phyloP scores from a whole-genome alignment of 2,797 vertebrate genomes.

The Miichthys miiuy region DNA sequence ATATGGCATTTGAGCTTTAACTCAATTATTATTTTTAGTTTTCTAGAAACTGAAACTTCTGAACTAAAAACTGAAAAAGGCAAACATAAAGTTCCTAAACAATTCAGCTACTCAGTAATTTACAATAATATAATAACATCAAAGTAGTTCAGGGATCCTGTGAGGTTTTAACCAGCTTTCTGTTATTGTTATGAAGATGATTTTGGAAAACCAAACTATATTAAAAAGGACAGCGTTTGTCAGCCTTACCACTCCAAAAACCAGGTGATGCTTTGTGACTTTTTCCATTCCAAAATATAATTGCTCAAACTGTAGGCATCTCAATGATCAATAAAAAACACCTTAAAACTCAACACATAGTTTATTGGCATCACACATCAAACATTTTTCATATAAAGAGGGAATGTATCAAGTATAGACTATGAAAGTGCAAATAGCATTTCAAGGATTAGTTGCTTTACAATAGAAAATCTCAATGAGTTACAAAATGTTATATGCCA shows the following conservation, averaged over 20 bases:
- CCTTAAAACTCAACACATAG: slow-evolving; percentile 82
- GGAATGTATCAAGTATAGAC: slow-evolving; percentile 99
- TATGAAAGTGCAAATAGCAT: slow-evolving; percentile 99
- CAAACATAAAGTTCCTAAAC: neutral
- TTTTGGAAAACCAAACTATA: slow-evolving; percentile 6
- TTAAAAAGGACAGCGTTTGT: slow-evolving; percentile 11
- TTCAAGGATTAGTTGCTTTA: slow-evolving; percentile 98
- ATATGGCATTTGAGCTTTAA: neutral
- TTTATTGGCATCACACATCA: slow-evolving; percentile 98
- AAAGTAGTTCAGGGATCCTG: neutral
- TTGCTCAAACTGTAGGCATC: neutral
- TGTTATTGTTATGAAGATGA: neutral
- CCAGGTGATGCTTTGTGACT: neutral
- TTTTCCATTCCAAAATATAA: neutral
- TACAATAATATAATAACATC: neutral
- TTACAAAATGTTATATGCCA: slow-evolving; percentile 94
- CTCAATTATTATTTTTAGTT: neutral
- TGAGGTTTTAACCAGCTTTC: neutral
- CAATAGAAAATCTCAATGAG: slow-evolving; percentile 97
- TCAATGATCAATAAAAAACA: slow-evolving; percentile 2
- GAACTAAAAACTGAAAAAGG: neutral
- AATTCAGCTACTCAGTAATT: neutral
- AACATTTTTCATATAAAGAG: slow-evolving; percentile 97
- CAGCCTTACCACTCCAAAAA: slow-evolving; percentile 7
- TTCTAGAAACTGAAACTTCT: neutral